Percentiles rank a stretch among this genome's conserved stretches.
Evolutionary conservation across 2,113 vertebrate genomes (phyloP).

Genomic region (Apodemus sylvaticus): DNA sequence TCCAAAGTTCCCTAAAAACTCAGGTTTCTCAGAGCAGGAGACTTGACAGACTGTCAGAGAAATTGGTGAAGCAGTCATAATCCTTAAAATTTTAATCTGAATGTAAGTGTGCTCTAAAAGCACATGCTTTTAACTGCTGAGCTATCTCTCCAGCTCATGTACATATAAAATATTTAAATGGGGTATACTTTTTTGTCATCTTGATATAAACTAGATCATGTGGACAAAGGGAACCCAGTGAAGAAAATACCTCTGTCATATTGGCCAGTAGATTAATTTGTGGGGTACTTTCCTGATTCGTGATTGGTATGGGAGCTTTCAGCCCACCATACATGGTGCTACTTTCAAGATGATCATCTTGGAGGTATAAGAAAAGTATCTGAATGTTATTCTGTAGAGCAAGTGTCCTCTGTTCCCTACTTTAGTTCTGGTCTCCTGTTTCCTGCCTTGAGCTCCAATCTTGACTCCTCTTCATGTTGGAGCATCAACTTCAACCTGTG

Average conservation of each 20-base stretch:
- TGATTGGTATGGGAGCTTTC: background rate
- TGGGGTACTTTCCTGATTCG: background rate
- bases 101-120: background rate
- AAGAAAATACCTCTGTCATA: background rate
- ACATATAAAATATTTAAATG: background rate
- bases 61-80: background rate
- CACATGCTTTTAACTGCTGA: background rate
- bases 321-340: background rate
- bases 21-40: background rate
- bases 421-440: background rate
- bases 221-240: background rate
- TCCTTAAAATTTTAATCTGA: background rate
- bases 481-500: background rate
- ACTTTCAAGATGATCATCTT: background rate
- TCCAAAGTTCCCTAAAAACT: background rate
- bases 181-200: background rate
- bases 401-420: background rate
- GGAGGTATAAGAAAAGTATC: background rate
- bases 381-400: background rate
- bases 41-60: background rate
- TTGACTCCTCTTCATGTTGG: background rate
- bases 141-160: background rate
- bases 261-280: background rate
- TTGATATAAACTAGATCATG: background rate
- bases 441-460: background rate